These are phyloP conservation scores for Pantherophis vulpinus DNA, from an alignment of 2,797 vertebrate species.

Conservation along the genomic window DNA sequence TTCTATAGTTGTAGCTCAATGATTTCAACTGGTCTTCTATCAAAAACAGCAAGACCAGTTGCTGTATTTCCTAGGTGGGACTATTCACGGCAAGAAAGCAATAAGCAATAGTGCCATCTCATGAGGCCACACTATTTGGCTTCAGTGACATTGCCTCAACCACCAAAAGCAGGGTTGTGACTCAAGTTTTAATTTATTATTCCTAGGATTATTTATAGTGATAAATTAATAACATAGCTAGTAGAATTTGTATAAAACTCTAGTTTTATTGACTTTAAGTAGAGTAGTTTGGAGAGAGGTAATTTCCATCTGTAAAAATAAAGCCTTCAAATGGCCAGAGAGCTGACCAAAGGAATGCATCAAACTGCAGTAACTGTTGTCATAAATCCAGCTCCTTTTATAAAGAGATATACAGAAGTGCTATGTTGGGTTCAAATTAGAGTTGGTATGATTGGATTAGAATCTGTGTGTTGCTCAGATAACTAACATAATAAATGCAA, in stretches of 20 bases:
- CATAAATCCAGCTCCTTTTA: constrained; percentile 2
- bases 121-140: neutral
- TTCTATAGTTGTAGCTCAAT: neutral
- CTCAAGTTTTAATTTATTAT: neutral
- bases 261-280: neutral
- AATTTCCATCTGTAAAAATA: neutral
- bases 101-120: neutral
- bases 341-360: neutral
- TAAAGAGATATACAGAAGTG: neutral
- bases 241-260: neutral
- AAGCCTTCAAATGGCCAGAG: neutral
- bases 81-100: neutral
- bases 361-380: neutral
- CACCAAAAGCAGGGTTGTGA: neutral
- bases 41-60: neutral
- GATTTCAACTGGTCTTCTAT: neutral
- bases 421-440: neutral
- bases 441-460: neutral
- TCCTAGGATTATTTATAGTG: neutral
- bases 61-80: neutral
- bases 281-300: neutral
- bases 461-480: neutral
- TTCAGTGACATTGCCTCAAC: neutral
- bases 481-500: constrained; percentile 20
- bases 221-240: neutral